Conservation (phyloP, 2,113 vertebrate genomes). For the Xiphias gladius region DNA sequence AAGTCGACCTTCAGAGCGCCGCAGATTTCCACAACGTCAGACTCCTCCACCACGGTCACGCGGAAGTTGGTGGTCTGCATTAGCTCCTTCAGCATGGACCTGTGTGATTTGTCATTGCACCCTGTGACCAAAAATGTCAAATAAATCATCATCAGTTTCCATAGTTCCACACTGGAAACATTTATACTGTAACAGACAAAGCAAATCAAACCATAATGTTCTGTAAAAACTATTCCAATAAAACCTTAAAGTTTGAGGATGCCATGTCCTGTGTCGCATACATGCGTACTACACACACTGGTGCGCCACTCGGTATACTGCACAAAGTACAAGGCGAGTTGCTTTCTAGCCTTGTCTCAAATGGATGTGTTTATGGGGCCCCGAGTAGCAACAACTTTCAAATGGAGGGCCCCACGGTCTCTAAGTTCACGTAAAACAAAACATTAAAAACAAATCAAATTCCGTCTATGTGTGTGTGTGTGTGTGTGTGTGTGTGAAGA, state of each 20-base stretch:
- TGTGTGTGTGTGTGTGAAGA: too few relatives aligned
- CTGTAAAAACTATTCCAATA: neutral
- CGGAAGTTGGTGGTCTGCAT: conserved; percentile 97
- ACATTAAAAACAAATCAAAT: neutral
- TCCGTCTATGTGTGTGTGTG: too few relatives aligned
- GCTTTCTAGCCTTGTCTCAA: too few relatives aligned
- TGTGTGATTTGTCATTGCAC: conserved; percentile 87
- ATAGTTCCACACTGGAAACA: neutral
- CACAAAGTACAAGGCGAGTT: too few relatives aligned
- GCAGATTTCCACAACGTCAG: conserved; percentile 97
- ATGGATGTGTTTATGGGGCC: too few relatives aligned
- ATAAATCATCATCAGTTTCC: neutral
- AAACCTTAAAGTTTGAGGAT: neutral
- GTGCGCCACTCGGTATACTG: neutral
- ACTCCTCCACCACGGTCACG: conserved; percentile 92
- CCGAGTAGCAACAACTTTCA: too few relatives aligned
- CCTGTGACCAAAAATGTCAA: conserved; percentile 78
- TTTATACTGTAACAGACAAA: neutral
- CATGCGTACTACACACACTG: neutral
- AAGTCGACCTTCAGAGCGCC: conserved; percentile 93
- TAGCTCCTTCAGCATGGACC: conserved; percentile 91
- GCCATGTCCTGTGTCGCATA: neutral
- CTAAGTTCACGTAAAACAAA: neutral
- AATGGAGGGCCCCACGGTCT: too few relatives aligned
- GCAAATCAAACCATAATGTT: neutral